Evolutionary conservation across 2,113 vertebrate species (phyloP).

Genomic region (Gracilinanus agilis): DNA sequence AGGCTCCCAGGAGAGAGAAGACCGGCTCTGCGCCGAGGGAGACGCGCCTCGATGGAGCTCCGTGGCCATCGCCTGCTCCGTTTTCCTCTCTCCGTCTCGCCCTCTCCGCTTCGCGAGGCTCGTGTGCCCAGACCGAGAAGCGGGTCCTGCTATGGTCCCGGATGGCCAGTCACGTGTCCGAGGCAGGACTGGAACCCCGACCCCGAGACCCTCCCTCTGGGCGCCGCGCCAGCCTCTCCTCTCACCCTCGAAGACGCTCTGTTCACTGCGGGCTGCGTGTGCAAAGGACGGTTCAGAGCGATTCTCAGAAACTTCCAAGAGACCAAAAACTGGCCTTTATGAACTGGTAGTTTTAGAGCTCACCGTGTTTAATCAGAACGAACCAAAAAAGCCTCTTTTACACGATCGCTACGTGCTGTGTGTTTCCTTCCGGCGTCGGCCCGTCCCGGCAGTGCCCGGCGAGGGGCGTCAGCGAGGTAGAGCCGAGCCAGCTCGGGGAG

Average conservation of each 20-base stretch:
- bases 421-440: not conserved
- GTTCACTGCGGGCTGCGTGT: not conserved
- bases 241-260: not conserved
- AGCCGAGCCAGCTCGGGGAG: too few species aligned
- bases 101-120: not conserved
- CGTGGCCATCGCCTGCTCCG: not conserved
- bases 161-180: not conserved
- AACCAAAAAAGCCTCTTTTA: not conserved
- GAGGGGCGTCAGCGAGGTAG: too few species aligned
- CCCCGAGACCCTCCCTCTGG: not conserved
- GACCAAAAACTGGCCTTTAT: not conserved
- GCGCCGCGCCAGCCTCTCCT: not conserved
- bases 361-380: not conserved
- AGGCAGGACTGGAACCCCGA: not conserved
- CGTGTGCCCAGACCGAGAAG: not conserved
- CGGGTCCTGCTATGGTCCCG: not conserved
- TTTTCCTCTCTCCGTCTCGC: not conserved
- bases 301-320: not conserved
- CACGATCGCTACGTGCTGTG: not conserved
- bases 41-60: too few species aligned
- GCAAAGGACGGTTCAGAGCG: not conserved
- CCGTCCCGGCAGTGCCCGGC: too few species aligned
- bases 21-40: too few species aligned
- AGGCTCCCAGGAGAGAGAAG: too few species aligned
- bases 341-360: not conserved